Percentiles rank a stretch among this genome's conserved stretches.
Evolutionary conservation across 1,140 invertebrate genomes (phyloP).

Genomic region (Diploscapter pachys): DNA sequence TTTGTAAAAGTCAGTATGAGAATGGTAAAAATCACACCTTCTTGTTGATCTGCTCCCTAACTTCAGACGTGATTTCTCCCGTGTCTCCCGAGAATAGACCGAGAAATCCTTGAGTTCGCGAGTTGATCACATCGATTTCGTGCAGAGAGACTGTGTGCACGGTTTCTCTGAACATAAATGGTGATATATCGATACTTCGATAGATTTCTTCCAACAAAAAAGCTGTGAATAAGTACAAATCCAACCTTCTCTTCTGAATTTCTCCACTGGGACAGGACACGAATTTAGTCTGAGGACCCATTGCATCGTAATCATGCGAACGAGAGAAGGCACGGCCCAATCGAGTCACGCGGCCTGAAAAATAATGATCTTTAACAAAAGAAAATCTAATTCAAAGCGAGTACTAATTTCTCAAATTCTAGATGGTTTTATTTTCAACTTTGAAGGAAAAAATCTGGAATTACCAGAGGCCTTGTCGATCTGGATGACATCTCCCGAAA

Average conservation of each 20-base stretch:
- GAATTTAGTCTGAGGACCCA: constrained; percentile 78
- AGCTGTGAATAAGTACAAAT: background rate
- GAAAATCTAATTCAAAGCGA: too few species aligned
- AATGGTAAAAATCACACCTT: constrained; percentile 66
- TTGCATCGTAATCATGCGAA: constrained; percentile 94
- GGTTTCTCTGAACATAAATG: constrained; percentile 74
- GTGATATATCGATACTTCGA: too few species aligned
- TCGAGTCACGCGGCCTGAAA: constrained; percentile 88
- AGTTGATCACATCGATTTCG: constrained; percentile 75
- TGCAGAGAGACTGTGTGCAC: constrained; percentile 97
- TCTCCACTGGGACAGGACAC: constrained; percentile 98
- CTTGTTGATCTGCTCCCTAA: constrained; percentile 95
- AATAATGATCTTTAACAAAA: background rate
- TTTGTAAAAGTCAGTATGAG: background rate
- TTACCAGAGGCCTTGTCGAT: constrained; percentile 55
- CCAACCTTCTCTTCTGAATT: constrained; percentile 76
- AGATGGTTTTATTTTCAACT: background rate
- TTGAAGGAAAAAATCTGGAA: background rate
- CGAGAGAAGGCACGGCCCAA: constrained; percentile 90
- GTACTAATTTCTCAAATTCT: too few species aligned
- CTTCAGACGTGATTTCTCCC: constrained; percentile 95
- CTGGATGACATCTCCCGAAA: constrained; percentile 61
- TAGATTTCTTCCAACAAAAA: background rate
- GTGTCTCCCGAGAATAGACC: constrained; percentile 97
- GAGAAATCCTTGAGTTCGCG: constrained; percentile 73